A percentile compares a stretch with the other conserved stretches of the same genome.
Conservation (phyloP, 2,113 vertebrate species). For the Nyctereutes procyonoides region DNA sequence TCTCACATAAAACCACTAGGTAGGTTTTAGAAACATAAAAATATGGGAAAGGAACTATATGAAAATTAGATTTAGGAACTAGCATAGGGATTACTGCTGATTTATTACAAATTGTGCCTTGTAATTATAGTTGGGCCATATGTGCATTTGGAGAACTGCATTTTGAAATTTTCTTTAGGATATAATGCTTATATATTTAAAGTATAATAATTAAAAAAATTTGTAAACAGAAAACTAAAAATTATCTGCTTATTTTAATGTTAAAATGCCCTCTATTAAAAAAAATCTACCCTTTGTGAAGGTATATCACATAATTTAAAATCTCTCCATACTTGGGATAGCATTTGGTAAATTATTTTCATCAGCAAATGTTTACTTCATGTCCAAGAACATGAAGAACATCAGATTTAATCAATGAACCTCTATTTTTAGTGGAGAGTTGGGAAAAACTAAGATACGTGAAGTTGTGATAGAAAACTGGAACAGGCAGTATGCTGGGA, state of each 20-base stretch:
- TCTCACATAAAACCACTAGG: background rate
- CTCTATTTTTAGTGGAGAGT: slow-evolving; percentile 1
- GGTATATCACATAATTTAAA: background rate
- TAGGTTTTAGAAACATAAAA: background rate
- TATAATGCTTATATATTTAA: slow-evolving; percentile 32
- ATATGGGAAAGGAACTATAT: background rate
- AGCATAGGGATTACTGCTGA: background rate
- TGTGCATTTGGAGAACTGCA: background rate
- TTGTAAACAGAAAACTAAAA: background rate
- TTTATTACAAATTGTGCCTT: background rate
- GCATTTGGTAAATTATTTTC: slow-evolving; percentile 32
- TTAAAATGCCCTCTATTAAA: background rate
- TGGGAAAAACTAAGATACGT: background rate
- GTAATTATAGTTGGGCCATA: background rate
- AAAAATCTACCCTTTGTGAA: background rate
- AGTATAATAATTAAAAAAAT: background rate
- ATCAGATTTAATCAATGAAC: background rate
- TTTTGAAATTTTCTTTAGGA: background rate
- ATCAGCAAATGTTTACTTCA: slow-evolving; percentile 27
- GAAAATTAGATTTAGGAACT: background rate
- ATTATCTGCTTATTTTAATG: background rate
- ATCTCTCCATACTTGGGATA: background rate
- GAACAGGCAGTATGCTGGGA: background rate
- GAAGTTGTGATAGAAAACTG: background rate
- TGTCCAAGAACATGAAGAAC: background rate